Evolutionary conservation across 92 coral and sea anemone genomes (phyloP).

Genomic region (Actinernus sp.): DNA sequence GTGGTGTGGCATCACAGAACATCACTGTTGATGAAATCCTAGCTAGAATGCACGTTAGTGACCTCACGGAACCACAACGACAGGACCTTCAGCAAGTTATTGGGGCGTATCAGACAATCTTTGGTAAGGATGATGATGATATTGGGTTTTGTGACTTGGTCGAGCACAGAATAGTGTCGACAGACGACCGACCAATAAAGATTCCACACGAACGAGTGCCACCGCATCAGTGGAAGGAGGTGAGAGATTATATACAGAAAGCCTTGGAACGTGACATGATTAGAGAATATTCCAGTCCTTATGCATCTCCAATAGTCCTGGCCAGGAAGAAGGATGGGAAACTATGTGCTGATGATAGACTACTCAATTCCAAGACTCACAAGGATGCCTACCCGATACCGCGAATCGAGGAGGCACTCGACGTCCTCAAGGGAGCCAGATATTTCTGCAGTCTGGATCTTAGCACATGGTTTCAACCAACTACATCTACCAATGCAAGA

Average conservation of each 20-base stretch:
- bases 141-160: conserved; percentile 63
- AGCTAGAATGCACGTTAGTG: too few relatives aligned
- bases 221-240: background rate
- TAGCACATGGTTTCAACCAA: conserved; percentile 64
- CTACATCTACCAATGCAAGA: conserved; percentile 36
- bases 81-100: too few relatives aligned
- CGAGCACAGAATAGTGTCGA: conserved; percentile 45
- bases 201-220: too few relatives aligned
- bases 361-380: conserved; percentile 51
- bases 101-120: too few relatives aligned
- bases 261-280: background rate
- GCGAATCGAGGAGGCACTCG: conserved; percentile 27
- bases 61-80: too few relatives aligned
- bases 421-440: conserved; percentile 27
- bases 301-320: background rate
- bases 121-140: too few relatives aligned
- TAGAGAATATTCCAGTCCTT: background rate
- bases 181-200: too few relatives aligned
- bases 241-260: background rate
- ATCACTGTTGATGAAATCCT: too few relatives aligned
- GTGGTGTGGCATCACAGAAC: too few relatives aligned
- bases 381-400: conserved; percentile 61
- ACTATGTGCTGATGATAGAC: background rate
- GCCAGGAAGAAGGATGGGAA: background rate
- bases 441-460: conserved; percentile 52